These are phyloP conservation scores for Pectinophora gossypiella DNA, from an alignment of 1,140 invertebrate genomes.

Conservation along the genomic window DNA sequence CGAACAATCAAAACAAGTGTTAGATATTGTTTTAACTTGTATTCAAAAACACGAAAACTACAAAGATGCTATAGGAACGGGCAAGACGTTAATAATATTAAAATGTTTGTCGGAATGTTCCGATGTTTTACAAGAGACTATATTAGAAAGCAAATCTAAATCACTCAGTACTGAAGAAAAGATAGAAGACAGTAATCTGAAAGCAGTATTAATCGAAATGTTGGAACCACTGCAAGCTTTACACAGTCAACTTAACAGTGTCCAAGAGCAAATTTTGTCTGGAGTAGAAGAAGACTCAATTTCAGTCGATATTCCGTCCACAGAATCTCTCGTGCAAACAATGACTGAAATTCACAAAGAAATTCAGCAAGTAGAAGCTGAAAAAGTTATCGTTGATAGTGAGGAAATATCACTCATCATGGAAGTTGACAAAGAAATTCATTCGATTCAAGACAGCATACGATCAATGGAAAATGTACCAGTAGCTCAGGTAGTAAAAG, in stretches of 20 bases:
- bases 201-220: conserved; percentile 34
- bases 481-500: conserved; percentile 15
- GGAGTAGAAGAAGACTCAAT: conserved; percentile 30
- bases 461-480: conserved; percentile 25
- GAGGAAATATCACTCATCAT: conserved; percentile 34
- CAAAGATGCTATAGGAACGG: conserved; percentile 35
- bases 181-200: conserved; percentile 22
- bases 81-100: conserved; percentile 44
- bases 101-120: conserved; percentile 54
- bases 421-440: conserved; percentile 39
- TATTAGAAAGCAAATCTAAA: conserved; percentile 15
- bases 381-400: conserved; percentile 16
- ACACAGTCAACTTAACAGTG: conserved; percentile 27
- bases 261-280: conserved; percentile 34
- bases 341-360: conserved; percentile 36
- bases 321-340: conserved; percentile 34
- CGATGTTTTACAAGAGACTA: conserved; percentile 29
- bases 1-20: conserved; percentile 16
- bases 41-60: conserved; percentile 38
- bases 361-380: conserved; percentile 27
- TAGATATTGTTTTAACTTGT: conserved; percentile 27
- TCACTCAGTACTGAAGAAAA: conserved; percentile 10
- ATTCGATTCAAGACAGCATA: conserved; percentile 34
- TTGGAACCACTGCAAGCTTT: conserved; percentile 33
- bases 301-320: conserved; percentile 36